Conservation (phyloP, 2,888 invertebrate genomes). For the Thecophora atra region DNA sequence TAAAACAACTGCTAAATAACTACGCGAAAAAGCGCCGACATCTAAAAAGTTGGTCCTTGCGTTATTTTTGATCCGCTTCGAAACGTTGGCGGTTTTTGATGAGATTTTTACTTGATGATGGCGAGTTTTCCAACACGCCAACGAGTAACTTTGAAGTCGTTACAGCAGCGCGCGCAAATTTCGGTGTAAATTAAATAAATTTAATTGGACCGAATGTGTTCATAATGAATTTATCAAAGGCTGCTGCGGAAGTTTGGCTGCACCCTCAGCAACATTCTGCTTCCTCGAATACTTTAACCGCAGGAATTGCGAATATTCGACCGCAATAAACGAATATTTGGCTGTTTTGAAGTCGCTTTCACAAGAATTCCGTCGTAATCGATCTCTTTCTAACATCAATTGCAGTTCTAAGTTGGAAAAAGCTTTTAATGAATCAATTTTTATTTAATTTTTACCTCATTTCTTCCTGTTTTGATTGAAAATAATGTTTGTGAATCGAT, state of each 20-base stretch:
- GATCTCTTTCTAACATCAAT: too few relatives aligned
- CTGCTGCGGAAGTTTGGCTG: background rate
- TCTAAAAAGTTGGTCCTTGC: constrained; percentile 8
- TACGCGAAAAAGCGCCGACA: background rate
- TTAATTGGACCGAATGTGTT: background rate
- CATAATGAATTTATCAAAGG: background rate
- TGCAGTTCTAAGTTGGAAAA: too few relatives aligned
- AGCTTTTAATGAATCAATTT: too few relatives aligned
- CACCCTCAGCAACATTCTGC: background rate
- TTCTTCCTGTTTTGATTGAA: too few relatives aligned
- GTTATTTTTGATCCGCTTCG: background rate
- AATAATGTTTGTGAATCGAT: too few relatives aligned
- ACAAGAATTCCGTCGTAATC: too few relatives aligned
- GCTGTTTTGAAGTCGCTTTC: too few relatives aligned
- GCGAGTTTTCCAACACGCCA: background rate
- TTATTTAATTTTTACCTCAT: too few relatives aligned
- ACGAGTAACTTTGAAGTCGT: background rate
- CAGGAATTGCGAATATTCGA: background rate
- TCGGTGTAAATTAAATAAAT: background rate
- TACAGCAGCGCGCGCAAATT: background rate
- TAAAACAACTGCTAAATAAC: constrained; percentile 25
- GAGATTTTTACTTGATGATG: background rate
- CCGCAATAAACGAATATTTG: too few relatives aligned
- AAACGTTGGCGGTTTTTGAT: background rate
- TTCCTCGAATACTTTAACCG: background rate